phyloP scores from a whole-genome alignment of 2,888 invertebrate species.

The Himalopsyche japonica region DNA sequence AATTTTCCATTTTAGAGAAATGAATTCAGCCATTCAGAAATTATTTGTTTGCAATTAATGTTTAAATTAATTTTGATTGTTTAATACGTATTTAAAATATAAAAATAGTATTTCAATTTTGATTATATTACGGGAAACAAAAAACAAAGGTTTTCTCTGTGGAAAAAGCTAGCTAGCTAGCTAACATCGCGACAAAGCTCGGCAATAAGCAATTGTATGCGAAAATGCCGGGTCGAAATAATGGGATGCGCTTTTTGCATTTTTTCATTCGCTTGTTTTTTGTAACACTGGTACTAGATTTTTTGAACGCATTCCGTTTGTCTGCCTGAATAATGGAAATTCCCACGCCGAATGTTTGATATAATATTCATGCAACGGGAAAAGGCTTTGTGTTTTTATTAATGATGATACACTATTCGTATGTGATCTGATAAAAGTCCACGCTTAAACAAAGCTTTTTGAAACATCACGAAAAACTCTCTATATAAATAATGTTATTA shows the following conservation, averaged over 20 bases:
- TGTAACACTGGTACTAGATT: background rate
- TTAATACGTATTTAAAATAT: background rate
- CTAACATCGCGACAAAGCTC: background rate
- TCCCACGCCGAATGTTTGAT: background rate
- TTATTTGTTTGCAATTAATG: background rate
- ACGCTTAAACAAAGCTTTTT: no score
- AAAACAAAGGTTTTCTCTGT: background rate
- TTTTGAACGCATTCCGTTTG: background rate
- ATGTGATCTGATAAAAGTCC: no score
- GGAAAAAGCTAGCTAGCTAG: background rate
- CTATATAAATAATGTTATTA: no score
- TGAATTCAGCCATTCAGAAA: no score
- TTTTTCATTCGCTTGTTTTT: background rate
- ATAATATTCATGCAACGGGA: background rate
- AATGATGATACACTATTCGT: no score
- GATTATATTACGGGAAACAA: background rate
- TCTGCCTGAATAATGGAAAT: background rate
- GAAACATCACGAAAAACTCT: no score
- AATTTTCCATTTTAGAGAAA: no score
- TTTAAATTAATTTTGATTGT: background rate
- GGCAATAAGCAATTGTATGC: background rate
- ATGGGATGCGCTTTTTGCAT: background rate
- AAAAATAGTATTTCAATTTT: background rate
- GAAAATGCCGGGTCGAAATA: background rate
- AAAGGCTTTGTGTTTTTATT: no score